Conservation (phyloP, 2,888 invertebrate genomes). For the Eurytoma adleriae region DNA sequence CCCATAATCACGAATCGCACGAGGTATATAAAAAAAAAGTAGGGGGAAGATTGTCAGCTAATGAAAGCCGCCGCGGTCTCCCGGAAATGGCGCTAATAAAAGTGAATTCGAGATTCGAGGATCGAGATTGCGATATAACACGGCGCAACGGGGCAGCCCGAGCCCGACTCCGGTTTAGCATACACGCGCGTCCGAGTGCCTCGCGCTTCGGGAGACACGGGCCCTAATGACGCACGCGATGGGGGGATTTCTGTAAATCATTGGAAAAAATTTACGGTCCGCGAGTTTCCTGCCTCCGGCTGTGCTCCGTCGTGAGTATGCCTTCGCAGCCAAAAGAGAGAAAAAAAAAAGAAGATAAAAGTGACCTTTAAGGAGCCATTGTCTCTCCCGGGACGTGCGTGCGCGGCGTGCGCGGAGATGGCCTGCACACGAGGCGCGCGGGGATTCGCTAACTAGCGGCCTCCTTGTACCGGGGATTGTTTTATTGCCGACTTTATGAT, state of each 20-base stretch:
- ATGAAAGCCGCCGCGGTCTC: slow-evolving; percentile 28
- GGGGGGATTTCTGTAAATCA: slow-evolving; percentile 16
- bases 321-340: background rate
- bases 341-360: too few species aligned
- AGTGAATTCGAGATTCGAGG: slow-evolving; percentile 44
- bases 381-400: slow-evolving; percentile 8
- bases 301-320: background rate
- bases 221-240: background rate
- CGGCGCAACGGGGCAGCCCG: background rate
- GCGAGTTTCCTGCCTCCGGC: too few species aligned
- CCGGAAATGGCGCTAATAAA: slow-evolving; percentile 50
- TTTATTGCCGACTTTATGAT: slow-evolving; percentile 43
- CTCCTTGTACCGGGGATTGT: slow-evolving; percentile 18
- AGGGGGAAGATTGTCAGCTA: slow-evolving; percentile 14
- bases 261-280: slow-evolving; percentile 30
- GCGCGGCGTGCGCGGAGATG: too few species aligned
- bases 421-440: background rate
- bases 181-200: too few species aligned
- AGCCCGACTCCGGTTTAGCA: too few species aligned
- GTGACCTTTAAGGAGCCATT: slow-evolving; percentile 21
- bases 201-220: background rate
- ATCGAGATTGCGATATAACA: slow-evolving; percentile 16
- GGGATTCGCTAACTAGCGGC: slow-evolving; percentile 1
- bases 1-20: too few species aligned
- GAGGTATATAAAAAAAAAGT: background rate